phyloP scores from a whole-genome alignment of 2,888 invertebrate genomes.

The Euproctis similis region DNA sequence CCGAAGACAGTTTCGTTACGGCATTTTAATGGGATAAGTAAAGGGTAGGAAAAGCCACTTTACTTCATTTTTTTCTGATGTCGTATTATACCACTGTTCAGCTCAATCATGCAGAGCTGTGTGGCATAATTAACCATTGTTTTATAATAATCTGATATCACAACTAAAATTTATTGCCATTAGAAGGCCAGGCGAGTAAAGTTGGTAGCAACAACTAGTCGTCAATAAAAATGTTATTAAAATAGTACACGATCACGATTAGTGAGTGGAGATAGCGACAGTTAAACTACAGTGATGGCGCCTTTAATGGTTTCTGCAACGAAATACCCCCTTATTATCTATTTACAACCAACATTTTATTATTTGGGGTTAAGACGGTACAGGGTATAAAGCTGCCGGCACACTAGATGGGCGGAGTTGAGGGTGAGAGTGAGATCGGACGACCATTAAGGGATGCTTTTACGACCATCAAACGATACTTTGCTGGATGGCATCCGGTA shows the following conservation, averaged over 20 bases:
- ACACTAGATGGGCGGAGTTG: conserved; percentile 49
- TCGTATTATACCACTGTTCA: no score
- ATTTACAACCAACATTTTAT: conserved; percentile 75
- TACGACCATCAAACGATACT: conserved; percentile 75
- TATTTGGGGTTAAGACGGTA: conserved; percentile 72
- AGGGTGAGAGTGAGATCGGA: conserved; percentile 55
- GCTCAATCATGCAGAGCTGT: no score
- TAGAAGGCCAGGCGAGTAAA: no score
- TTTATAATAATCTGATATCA: no score
- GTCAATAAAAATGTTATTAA: conserved; percentile 50
- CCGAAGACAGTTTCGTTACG: no score
- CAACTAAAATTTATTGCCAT: no score
- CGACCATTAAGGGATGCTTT: conserved; percentile 71
- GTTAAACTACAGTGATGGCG: conserved; percentile 55
- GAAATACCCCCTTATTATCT: conserved; percentile 70
- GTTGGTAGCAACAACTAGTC: conserved; percentile 16
- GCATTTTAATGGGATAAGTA: no score
- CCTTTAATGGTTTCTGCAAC: conserved; percentile 64
- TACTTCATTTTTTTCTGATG: no score
- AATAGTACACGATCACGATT: conserved; percentile 53
- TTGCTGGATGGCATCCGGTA: conserved; percentile 68
- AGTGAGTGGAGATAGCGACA: conserved; percentile 48
- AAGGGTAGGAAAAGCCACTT: no score
- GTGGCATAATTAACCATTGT: no score
- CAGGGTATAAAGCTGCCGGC: conserved; percentile 51